Base-by-base conservation (phyloP, 1,140 invertebrate species). In the Paralvinella palmiformis region DNA sequence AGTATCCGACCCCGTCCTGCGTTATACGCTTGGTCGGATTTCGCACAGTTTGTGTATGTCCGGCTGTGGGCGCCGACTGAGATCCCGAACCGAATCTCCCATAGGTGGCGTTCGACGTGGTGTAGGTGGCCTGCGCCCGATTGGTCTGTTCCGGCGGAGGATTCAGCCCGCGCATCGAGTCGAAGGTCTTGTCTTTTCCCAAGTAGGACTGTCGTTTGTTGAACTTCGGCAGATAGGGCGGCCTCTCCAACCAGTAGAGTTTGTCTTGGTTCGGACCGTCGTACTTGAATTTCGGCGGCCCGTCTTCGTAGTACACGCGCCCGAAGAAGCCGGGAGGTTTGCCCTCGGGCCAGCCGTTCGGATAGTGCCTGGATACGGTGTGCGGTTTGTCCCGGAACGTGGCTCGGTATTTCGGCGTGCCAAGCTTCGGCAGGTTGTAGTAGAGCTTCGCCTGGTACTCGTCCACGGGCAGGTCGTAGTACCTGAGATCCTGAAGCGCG, bases 271-370 rank as follows among this genome's bases (percentile, higher is more conserved):
- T 24, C 6, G 55, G 55, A 3, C 60, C 60, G 37, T 62, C 37
- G n/a, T 62, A 62, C 32, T 62, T 62, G 60, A 62, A 62, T 29
- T 50, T 37, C 17, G 60, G 60, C 6, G 60, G 60, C 4, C 60
- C 60, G 41, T 62, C 27, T 20, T 62, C 60, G 48, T 62, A 62
- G 44, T 62, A 62, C 2, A 27, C 20, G 10, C 60, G 20, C 22
- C 60, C 60, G 48, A 50, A 48, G 45, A 62, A 62, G 24, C 60
- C 60, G 44, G 2, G 44, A 6, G 60, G 60, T 33, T 45, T 20
- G 13, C 60, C 60, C 27, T 35, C 48, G 2, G 60, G 60, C 29
- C 35, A 17, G 13, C 20, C 41, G 32, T 52, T 33, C 5, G 60
- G 60, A 45, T 62, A 62, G 32, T 62, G 60, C 37, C 48, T 57